Conservation (phyloP, 2,888 invertebrate species). For the Pterostichus madidus region DNA sequence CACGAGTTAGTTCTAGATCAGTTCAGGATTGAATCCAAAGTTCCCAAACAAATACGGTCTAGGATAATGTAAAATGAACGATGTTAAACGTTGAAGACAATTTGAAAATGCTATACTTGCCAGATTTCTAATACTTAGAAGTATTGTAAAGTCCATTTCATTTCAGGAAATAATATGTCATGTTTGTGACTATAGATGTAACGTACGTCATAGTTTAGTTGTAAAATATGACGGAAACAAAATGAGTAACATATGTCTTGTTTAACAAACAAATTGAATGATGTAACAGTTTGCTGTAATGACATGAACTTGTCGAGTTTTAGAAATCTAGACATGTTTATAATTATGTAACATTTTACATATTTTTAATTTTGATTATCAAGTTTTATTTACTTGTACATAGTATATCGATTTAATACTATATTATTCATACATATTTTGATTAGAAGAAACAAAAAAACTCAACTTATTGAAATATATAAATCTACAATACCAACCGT, state of each 20-base stretch:
- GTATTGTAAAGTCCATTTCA: background rate
- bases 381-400: conserved; percentile 18
- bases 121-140: conserved; percentile 3
- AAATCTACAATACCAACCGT: conserved; percentile 41
- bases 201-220: too few species aligned
- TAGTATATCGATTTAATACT: conserved; percentile 20
- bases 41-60: too few species aligned
- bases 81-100: too few species aligned
- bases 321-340: background rate
- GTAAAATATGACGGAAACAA: too few species aligned
- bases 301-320: background rate
- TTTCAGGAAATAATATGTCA: too few species aligned
- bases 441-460: conserved; percentile 6
- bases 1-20: too few species aligned
- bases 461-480: conserved; percentile 16
- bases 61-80: too few species aligned
- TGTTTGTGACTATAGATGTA: too few species aligned
- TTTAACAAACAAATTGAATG: too few species aligned
- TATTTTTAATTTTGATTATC: conserved; percentile 31
- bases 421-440: conserved; percentile 17
- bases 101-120: background rate
- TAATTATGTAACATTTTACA: conserved; percentile 25
- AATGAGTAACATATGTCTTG: too few species aligned
- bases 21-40: too few species aligned
- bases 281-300: too few species aligned